Percentiles rank a stretch among this genome's conserved stretches.
These are phyloP conservation scores for Rotaria magnacalcarata DNA, from an alignment of 2,888 invertebrate species.

Conservation along the genomic window DNA sequence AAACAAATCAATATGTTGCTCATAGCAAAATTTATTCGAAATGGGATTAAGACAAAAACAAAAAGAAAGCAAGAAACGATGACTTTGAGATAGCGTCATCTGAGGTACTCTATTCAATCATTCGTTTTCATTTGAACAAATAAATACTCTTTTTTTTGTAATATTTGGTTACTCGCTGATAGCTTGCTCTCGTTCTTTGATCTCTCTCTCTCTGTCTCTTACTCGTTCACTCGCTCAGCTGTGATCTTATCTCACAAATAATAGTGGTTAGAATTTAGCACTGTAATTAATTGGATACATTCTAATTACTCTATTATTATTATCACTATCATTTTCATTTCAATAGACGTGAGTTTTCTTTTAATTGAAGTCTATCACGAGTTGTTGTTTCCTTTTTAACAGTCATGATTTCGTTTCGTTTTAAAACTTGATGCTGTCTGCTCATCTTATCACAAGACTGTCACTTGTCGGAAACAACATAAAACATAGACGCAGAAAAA, in stretches of 20 bases:
- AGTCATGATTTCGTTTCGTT: neutral
- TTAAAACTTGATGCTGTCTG: neutral
- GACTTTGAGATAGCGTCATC: neutral
- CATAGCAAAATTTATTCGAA: neutral
- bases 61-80: neutral
- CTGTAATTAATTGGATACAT: too few species aligned
- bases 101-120: neutral
- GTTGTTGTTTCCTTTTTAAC: neutral
- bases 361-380: neutral
- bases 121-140: neutral
- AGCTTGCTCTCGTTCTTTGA: neutral
- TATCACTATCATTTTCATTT: neutral
- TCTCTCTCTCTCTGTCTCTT: too few species aligned
- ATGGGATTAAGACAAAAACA: neutral
- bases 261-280: neutral
- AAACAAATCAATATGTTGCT: neutral
- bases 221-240: neutral
- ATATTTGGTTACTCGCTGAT: neutral
- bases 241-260: neutral
- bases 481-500: neutral
- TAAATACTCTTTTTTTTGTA: neutral
- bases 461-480: neutral
- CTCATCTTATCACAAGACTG: neutral
- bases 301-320: too few species aligned
- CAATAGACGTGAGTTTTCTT: neutral